These are phyloP conservation scores for Dicentrarchus labrax DNA, from an alignment of 2,113 vertebrate genomes.

Conservation along the genomic window DNA sequence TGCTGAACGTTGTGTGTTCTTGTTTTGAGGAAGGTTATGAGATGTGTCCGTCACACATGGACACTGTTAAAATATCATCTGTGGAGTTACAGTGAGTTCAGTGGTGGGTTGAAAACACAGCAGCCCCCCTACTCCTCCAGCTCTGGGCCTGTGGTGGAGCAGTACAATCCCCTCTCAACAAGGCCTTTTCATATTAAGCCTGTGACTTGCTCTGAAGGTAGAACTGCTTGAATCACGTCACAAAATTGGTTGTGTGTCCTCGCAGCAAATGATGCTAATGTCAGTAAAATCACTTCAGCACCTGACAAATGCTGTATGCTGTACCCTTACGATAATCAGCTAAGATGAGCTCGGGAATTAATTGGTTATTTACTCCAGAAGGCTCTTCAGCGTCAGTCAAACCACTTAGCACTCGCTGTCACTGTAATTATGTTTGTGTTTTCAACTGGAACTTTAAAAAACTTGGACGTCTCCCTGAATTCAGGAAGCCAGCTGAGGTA, in stretches of 20 bases:
- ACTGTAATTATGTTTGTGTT: neutral
- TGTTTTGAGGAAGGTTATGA: too few relatives aligned
- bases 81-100: too few relatives aligned
- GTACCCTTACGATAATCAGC: neutral
- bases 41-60: too few relatives aligned
- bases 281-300: neutral
- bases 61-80: too few relatives aligned
- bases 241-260: neutral
- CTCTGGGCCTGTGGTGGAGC: too few relatives aligned
- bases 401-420: neutral
- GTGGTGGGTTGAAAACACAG: too few relatives aligned
- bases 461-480: neutral
- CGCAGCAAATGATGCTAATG: neutral
- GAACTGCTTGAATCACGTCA: neutral
- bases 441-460: conserved; percentile 12
- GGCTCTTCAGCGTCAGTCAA: neutral
- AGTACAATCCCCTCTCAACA: too few relatives aligned
- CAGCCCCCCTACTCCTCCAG: too few relatives aligned
- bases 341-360: neutral
- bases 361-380: neutral
- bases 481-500: neutral
- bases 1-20: too few relatives aligned
- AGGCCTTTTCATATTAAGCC: too few relatives aligned
- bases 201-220: neutral
- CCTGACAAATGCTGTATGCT: neutral